phyloP scores from a whole-genome alignment of 2,888 invertebrate genomes.

The Diarsia brunnea region DNA sequence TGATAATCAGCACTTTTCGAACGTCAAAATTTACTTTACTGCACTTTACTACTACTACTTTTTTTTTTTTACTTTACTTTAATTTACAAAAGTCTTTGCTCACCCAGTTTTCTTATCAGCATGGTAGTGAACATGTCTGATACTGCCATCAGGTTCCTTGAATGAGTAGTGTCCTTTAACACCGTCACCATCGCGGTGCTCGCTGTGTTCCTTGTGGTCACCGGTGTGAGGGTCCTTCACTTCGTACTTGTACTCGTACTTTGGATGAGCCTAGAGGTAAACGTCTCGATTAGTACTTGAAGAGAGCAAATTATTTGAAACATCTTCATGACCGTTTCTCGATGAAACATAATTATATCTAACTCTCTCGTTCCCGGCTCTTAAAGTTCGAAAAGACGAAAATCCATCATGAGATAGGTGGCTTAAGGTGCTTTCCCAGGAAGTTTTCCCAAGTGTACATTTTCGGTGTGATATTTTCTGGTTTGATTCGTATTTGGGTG shows the following conservation, averaged over 20 bases:
- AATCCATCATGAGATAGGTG: not conserved
- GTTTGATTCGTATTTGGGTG: not conserved
- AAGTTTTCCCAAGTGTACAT: not conserved
- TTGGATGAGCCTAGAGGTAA: slow-evolving; percentile 70
- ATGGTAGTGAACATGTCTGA: slow-evolving; percentile 67
- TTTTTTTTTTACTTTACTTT: too few species aligned
- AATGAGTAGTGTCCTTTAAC: slow-evolving; percentile 63
- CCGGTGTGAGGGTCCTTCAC: slow-evolving; percentile 87
- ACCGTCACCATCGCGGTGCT: slow-evolving; percentile 73
- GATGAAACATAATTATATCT: not conserved
- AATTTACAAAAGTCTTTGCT: slow-evolving; percentile 49
- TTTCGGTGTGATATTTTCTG: not conserved
- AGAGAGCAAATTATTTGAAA: not conserved
- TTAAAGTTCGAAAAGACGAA: not conserved
- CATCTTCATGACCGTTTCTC: not conserved
- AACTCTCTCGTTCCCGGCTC: too few species aligned
- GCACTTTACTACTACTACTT: too few species aligned
- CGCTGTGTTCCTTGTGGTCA: slow-evolving; percentile 85
- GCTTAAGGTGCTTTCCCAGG: not conserved
- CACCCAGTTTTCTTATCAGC: slow-evolving; percentile 62
- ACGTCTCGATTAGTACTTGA: not conserved
- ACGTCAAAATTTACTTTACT: too few species aligned
- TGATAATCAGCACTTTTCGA: too few species aligned
- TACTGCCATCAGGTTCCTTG: slow-evolving; percentile 65
- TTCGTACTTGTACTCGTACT: slow-evolving; percentile 83